Evolutionary conservation across 2,888 invertebrate species (phyloP), one percentile per base, ranked within the genome.

Genomic region (Cyaniris semiargus): DNA sequence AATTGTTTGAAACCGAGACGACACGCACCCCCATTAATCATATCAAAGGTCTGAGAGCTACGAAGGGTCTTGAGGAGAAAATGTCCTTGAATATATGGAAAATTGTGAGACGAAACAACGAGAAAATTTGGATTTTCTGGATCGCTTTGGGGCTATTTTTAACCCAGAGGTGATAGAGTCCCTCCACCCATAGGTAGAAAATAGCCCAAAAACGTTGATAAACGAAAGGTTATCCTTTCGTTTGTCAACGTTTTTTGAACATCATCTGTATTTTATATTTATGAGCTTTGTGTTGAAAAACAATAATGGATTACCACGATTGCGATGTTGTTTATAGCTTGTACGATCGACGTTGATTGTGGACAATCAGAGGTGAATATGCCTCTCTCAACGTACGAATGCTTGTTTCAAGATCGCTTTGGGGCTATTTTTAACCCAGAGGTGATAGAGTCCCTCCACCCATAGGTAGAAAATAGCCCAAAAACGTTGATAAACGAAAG

Each of bases 1-100:
- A 74, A 74, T 74, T 74, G 74, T 74, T 74, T 48, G 27, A 48
- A 74, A 53, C 48, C 74, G 44, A 74, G 44, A 74, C 53, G 74
- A 74, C 48, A 27, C 21, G 48, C 6, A 66, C 21, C 21, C 23
- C 48, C 44, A 74, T 74, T 44, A 74, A 74, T 74, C 74, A 74
- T 21, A 74, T 74, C 48, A 74, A 48, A 53, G 44, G 53, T 74
- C 74, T 74, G 72, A 53, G 72, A 48, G 48, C n/a, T 74, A 7
- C 48, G 74, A 53, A 53, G 27, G 21, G 74, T 53, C 27, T 66
- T 27, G 18, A 31, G 27, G 27, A 18, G 27, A 66, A 21, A 66
- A 66, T 27, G 66, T 2, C 27, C 27, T 66, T 10, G 27, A 66
- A 31, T 66, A 66, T 23, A 10, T 13, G 27, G 2, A 58, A 60